Percentiles rank a stretch among this genome's conserved stretches.
Evolutionary conservation across 2,113 vertebrate species (phyloP).

Genomic region (Centropus unirufus): DNA sequence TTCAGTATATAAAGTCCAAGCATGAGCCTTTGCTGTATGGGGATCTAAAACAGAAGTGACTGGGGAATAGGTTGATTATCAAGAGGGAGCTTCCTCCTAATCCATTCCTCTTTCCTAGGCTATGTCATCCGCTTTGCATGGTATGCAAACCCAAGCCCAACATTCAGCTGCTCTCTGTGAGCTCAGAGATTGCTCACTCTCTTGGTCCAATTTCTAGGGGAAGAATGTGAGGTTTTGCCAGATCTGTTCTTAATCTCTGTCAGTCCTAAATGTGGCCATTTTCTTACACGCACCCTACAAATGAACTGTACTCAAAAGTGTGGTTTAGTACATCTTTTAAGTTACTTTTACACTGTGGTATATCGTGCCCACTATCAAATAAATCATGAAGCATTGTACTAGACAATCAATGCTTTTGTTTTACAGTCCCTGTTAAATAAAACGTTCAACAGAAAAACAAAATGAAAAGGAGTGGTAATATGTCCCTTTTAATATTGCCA

Average conservation of each 20-base stretch:
- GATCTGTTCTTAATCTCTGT: neutral
- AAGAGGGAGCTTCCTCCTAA: neutral
- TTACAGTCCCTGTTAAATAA: neutral
- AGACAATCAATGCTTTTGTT: neutral
- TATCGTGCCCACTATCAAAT: neutral
- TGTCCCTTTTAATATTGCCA: neutral
- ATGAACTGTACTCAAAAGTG: neutral
- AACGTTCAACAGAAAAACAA: neutral
- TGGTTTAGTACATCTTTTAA: neutral
- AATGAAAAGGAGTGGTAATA: neutral
- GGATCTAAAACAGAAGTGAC: neutral
- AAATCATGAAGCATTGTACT: accelerated
- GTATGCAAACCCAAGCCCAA: accelerated
- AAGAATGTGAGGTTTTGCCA: neutral
- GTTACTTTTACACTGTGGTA: neutral
- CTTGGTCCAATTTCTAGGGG: neutral
- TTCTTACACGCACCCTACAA: neutral
- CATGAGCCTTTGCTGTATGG: neutral
- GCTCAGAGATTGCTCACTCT: neutral
- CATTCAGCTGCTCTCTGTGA: neutral
- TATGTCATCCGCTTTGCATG: neutral
- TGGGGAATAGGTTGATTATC: neutral
- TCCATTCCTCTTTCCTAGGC: neutral
- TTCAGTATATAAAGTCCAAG: neutral
- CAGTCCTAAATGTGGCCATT: neutral